Base-by-base conservation (phyloP, 2,113 vertebrate genomes). In the Pluvianellus socialis region DNA sequence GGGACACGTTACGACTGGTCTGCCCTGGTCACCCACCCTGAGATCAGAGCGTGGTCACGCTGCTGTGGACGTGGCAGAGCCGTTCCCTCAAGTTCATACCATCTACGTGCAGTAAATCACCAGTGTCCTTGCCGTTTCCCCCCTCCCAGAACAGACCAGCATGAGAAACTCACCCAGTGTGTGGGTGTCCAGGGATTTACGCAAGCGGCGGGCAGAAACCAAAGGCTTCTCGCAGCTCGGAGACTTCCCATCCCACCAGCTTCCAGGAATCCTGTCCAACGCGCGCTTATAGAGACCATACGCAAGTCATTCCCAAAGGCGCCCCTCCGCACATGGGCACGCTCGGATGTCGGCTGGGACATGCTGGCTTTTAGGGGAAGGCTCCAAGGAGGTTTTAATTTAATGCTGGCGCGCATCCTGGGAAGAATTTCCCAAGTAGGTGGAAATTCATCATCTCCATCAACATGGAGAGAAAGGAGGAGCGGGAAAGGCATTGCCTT, bases 301-400 rank as follows among this genome's bases (percentile, higher is more conserved):
- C 33, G 0, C 6, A 33, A 33, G 24, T 50, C 67, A 11, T 5
- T 85, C 42, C 92, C 12, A 0, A 27, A 8, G 49, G 62, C 7
- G 5, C 40, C 80, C n/a, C 84, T 83, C 35, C 0, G 2, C 53
- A 12, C 62, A 77, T 7, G 71, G 91, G 50, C 72, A 38, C 4
- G 1, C 88, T 80, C 12, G 8, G 72, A 18, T 15, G 75, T 45
- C 0, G 10, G 40, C 86, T 50, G 90, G 62, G 79, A 61, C 90
- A 61, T 5, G 2, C 73, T 49, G 82, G 20, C 70, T 85, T 53
- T 45, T 9, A 63, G 94, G 79, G 82, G 18, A 91, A 85, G 76
- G 55, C 81, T 95, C 87, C 89, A 79, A 94, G 90, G 55, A 94
- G 92, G 79, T 76, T 91, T 94, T 77, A 61, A 86, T 94, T 94